Evolutionary conservation across 2,797 vertebrate species (phyloP).

Genomic region (Pantherophis alleghaniensis): DNA sequence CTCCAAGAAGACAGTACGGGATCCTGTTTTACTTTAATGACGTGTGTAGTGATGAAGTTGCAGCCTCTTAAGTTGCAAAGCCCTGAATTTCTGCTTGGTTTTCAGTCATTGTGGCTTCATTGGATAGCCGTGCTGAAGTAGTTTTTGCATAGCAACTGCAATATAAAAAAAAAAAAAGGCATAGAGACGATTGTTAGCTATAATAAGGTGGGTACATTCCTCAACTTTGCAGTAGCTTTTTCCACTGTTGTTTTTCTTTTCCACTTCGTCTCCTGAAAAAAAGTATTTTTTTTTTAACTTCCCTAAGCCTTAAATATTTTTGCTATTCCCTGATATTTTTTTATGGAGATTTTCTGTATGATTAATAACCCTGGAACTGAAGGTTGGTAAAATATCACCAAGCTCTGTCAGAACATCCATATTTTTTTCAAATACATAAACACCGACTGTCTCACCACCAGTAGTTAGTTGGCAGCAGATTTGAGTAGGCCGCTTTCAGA

Average conservation of each 20-base stretch:
- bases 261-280: conserved; percentile 1
- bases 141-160: neutral
- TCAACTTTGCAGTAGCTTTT: neutral
- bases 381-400: conserved; percentile 35
- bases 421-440: conserved; percentile 6
- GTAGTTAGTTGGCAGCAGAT: neutral
- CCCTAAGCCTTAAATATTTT: neutral
- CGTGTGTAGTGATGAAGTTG: neutral
- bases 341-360: conserved; percentile 14
- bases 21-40: neutral
- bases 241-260: neutral
- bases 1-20: neutral
- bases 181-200: neutral
- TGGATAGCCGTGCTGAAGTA: neutral
- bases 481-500: neutral
- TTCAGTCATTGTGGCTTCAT: neutral
- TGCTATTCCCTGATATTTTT: conserved; percentile 15
- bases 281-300: conserved; percentile 2
- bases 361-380: conserved; percentile 24
- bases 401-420: conserved; percentile 29
- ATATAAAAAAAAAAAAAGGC: neutral
- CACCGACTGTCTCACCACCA: neutral
- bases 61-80: neutral
- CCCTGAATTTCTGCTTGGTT: neutral
- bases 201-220: neutral